phyloP scores from a whole-genome alignment of 2,888 invertebrate genomes.

The Conops quadrifasciatus region DNA sequence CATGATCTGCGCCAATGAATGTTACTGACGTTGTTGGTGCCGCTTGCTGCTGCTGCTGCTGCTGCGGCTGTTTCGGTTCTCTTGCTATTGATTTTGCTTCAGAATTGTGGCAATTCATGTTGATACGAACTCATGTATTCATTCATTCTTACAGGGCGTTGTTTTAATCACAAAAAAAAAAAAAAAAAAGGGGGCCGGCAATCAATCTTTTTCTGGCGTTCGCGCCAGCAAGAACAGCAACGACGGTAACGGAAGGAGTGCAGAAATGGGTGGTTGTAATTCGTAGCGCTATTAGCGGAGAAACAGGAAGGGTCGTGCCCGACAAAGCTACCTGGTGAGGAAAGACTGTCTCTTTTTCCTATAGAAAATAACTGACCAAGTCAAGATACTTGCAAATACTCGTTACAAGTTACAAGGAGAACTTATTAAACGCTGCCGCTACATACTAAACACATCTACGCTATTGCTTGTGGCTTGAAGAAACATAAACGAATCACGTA shows the following conservation, averaged over 20 bases:
- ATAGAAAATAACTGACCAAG: no score
- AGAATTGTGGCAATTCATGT: constrained; percentile 23
- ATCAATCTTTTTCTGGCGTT: constrained; percentile 14
- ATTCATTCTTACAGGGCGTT: constrained; percentile 30
- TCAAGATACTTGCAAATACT: no score
- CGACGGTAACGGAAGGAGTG: neutral
- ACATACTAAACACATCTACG: no score
- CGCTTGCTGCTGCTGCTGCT: constrained; percentile 10
- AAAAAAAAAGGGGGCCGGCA: no score
- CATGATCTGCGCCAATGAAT: neutral
- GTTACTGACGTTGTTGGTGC: constrained; percentile 8
- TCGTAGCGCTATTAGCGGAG: neutral
- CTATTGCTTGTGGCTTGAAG: no score
- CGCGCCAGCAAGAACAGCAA: neutral
- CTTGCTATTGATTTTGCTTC: no score
- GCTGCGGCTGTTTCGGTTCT: neutral
- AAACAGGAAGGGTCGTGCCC: no score
- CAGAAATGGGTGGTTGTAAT: neutral
- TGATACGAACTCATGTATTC: constrained; percentile 20
- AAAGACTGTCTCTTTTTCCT: no score
- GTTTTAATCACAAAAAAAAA: constrained; percentile 22
- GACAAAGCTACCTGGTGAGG: no score
- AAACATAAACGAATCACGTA: no score
- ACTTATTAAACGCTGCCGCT: no score
- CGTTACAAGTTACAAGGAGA: no score